Percentiles rank a stretch among this genome's conserved stretches.
phyloP scores from a whole-genome alignment of 2,888 invertebrate species.

The Microctonus brassicae region DNA sequence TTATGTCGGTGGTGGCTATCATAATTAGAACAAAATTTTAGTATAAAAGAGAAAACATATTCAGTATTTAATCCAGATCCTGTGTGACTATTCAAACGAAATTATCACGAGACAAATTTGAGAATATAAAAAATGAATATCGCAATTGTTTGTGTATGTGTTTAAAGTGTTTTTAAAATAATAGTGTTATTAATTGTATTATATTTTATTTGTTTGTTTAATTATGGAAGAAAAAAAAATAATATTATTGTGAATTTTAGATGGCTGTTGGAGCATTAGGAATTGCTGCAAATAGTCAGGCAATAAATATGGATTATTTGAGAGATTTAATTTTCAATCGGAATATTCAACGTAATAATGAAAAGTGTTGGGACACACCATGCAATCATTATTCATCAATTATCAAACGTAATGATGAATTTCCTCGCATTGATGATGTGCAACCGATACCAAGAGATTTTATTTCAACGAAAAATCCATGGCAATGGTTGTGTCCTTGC shows the following conservation, averaged over 20 bases:
- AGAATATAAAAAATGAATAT: constrained; percentile 42
- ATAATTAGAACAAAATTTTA: constrained; percentile 40
- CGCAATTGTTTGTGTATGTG: constrained; percentile 48
- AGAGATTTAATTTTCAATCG: constrained; percentile 27
- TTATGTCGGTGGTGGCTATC: constrained; percentile 11
- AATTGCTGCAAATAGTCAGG: constrained; percentile 24
- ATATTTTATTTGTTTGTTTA: no score
- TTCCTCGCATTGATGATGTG: constrained; percentile 31
- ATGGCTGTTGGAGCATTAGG: constrained; percentile 24
- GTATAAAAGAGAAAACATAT: constrained; percentile 47
- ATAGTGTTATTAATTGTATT: no score
- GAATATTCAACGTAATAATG: constrained; percentile 16
- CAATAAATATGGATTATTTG: constrained; percentile 30
- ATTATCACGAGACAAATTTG: not conserved
- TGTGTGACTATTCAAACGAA: constrained; percentile 7
- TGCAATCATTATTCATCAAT: constrained; percentile 31
- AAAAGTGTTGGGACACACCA: constrained; percentile 34
- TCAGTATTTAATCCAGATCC: constrained; percentile 11
- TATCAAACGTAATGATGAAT: constrained; percentile 38
- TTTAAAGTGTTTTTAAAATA: not conserved
- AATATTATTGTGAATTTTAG: constrained; percentile 17
- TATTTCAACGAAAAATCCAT: constrained; percentile 22
- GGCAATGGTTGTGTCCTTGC: constrained; percentile 52
- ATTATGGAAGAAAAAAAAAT: not conserved
- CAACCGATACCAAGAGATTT: constrained; percentile 11